Conservation (phyloP, 1,140 invertebrate genomes). For the Drosophila leontia region DNA sequence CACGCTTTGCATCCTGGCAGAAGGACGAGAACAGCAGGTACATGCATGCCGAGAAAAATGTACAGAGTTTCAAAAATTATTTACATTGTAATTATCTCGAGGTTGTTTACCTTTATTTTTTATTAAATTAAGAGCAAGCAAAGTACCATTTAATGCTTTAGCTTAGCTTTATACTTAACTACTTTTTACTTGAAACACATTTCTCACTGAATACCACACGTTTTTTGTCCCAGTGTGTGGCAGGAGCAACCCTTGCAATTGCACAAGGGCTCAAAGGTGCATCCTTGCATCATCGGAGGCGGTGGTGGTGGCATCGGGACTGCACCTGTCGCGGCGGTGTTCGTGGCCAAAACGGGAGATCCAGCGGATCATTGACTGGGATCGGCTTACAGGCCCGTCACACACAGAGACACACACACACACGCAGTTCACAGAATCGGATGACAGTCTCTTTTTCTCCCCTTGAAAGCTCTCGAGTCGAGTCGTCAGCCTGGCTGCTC, state of each 20-base stretch:
- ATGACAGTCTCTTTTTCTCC: background rate
- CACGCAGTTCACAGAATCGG: slow-evolving; percentile 64
- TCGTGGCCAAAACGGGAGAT: slow-evolving; percentile 54
- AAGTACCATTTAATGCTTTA: too few species aligned
- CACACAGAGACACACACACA: background rate
- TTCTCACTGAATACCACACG: background rate
- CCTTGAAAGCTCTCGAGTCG: background rate
- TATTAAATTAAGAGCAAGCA: too few species aligned
- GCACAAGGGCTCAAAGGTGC: slow-evolving; percentile 73
- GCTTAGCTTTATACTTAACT: too few species aligned
- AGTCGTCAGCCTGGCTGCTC: slow-evolving; percentile 52
- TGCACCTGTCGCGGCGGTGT: slow-evolving; percentile 77
- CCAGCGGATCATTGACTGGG: slow-evolving; percentile 74
- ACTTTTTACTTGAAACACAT: too few species aligned
- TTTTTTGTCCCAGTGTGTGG: slow-evolving; percentile 1
- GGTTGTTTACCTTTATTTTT: too few species aligned
- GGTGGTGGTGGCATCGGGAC: slow-evolving; percentile 24
- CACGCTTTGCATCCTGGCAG: slow-evolving; percentile 73
- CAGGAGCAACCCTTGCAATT: slow-evolving; percentile 66
- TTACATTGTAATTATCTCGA: background rate
- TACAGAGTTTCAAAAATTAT: background rate
- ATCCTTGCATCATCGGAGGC: slow-evolving; percentile 67
- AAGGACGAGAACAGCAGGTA: slow-evolving; percentile 47
- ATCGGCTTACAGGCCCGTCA: slow-evolving; percentile 62
- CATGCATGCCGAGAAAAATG: slow-evolving; percentile 7